These are phyloP conservation scores for Rhagoletis pomonella DNA, from an alignment of 1,140 invertebrate genomes.

Conservation along the genomic window DNA sequence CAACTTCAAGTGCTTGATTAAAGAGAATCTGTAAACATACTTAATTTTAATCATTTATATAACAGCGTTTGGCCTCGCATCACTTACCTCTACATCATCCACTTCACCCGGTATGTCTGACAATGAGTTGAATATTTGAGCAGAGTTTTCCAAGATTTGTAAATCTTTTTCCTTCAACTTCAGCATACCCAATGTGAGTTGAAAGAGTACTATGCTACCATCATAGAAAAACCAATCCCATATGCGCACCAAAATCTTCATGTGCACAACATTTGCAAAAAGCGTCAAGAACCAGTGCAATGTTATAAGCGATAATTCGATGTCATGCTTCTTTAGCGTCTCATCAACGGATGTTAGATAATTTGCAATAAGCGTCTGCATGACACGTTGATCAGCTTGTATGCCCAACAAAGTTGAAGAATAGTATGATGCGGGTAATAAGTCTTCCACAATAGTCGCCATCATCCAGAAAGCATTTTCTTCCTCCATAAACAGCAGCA, in stretches of 20 bases:
- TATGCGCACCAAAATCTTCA: slow-evolving; percentile 92
- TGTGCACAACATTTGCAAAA: slow-evolving; percentile 98
- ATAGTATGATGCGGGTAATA: slow-evolving; percentile 98
- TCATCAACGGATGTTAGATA: slow-evolving; percentile 93
- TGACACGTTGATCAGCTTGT: slow-evolving; percentile 95
- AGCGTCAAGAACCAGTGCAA: slow-evolving; percentile 98
- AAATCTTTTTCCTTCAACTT: slow-evolving; percentile 93
- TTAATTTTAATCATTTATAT: slow-evolving; percentile 54
- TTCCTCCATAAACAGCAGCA: slow-evolving; percentile 96
- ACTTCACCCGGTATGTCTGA: slow-evolving; percentile 96
- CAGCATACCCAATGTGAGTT: slow-evolving; percentile 95
- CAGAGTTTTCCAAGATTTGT: slow-evolving; percentile 90
- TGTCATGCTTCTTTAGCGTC: slow-evolving; percentile 93
- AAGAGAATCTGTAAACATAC: slow-evolving; percentile 73
- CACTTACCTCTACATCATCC: slow-evolving; percentile 86
- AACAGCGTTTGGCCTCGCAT: slow-evolving; percentile 71
- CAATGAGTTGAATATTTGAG: slow-evolving; percentile 97
- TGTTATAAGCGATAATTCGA: slow-evolving; percentile 96
- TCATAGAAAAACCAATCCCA: slow-evolving; percentile 99
- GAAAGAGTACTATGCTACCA: slow-evolving; percentile 97
- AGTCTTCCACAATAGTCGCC: slow-evolving; percentile 97
- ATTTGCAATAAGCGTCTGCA: slow-evolving; percentile 91
- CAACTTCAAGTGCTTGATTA: slow-evolving; percentile 76
- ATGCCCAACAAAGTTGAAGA: slow-evolving; percentile 92
- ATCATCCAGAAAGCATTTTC: slow-evolving; percentile 99